A percentile compares a stretch with the other conserved stretches of the same genome.
These are phyloP conservation scores for Ciconia boyciana DNA, from an alignment of 2,113 vertebrate genomes.

Conservation along the genomic window DNA sequence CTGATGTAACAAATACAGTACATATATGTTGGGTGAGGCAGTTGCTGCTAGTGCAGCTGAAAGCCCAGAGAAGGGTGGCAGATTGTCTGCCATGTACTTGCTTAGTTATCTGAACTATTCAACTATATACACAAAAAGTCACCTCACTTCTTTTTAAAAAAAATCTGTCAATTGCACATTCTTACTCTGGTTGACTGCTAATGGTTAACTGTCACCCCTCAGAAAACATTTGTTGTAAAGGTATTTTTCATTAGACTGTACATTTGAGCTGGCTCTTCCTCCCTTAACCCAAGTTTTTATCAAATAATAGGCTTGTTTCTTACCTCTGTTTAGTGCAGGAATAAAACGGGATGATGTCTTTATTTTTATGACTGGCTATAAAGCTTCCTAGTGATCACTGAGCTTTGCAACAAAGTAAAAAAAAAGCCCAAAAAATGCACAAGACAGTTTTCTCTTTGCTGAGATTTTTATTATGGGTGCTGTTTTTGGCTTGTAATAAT, in stretches of 20 bases:
- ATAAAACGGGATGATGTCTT: not conserved
- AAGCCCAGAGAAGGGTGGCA: not conserved
- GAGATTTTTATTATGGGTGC: not conserved
- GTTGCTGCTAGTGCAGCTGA: not conserved
- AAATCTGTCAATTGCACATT: not conserved
- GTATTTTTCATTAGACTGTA: not conserved
- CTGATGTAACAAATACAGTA: not conserved
- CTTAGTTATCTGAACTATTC: not conserved
- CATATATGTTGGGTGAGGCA: not conserved
- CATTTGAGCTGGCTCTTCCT: not conserved
- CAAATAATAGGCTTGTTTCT: not conserved
- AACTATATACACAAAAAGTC: not conserved
- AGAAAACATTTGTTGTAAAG: not conserved
- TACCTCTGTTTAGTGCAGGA: not conserved
- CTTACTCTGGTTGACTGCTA: not conserved
- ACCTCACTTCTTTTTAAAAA: not conserved
- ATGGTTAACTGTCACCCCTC: not conserved
- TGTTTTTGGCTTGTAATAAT: not conserved
- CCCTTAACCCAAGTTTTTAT: not conserved
- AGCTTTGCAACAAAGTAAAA: slow-evolving; percentile 9
- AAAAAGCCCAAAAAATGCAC: not conserved
- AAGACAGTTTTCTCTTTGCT: not conserved
- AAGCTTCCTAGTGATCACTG: not conserved
- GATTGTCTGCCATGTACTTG: not conserved
- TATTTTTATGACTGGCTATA: slow-evolving; percentile 11